Percentiles rank a stretch among this genome's conserved stretches.
Conservation (phyloP, 2,888 invertebrate genomes). For the Amblyjoppa proteus region DNA sequence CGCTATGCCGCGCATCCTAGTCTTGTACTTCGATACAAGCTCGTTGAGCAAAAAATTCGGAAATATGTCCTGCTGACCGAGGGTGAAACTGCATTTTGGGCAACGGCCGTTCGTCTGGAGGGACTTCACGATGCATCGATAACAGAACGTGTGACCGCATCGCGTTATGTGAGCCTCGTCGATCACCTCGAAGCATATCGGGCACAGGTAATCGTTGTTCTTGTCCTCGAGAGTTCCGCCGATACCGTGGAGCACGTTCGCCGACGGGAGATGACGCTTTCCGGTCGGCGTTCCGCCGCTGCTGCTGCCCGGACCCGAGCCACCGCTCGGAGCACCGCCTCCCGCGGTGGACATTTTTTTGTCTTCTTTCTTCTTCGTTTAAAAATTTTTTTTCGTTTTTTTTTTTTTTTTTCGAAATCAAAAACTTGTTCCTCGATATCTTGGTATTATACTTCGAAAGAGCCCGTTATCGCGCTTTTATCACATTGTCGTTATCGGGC, state of each 20-base stretch:
- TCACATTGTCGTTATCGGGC: background rate
- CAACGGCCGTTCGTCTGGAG: constrained; percentile 90
- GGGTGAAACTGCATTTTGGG: constrained; percentile 92
- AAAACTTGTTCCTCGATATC: background rate
- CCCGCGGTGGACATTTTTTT: constrained; percentile 28
- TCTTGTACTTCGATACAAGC: constrained; percentile 90
- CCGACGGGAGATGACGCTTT: constrained; percentile 84
- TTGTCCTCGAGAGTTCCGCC: constrained; percentile 89
- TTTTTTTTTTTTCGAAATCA: background rate
- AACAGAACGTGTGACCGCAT: constrained; percentile 97
- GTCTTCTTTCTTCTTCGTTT: background rate
- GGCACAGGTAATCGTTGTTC: constrained; percentile 90
- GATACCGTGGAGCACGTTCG: constrained; percentile 87
- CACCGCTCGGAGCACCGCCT: constrained; percentile 74
- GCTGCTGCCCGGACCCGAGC: constrained; percentile 74
- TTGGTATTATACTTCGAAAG: background rate
- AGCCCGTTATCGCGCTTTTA: background rate
- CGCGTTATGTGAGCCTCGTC: constrained; percentile 96
- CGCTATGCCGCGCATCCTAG: constrained; percentile 85
- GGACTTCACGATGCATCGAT: constrained; percentile 90
- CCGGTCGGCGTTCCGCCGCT: constrained; percentile 84
- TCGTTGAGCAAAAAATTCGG: constrained; percentile 95
- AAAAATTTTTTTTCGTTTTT: background rate
- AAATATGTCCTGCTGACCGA: constrained; percentile 91
- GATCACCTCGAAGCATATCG: constrained; percentile 95